Percentiles rank a stretch among this genome's conserved stretches.
Evolutionary conservation across 2,113 vertebrate genomes (phyloP).

Genomic region (Syngnathus scovelli): DNA sequence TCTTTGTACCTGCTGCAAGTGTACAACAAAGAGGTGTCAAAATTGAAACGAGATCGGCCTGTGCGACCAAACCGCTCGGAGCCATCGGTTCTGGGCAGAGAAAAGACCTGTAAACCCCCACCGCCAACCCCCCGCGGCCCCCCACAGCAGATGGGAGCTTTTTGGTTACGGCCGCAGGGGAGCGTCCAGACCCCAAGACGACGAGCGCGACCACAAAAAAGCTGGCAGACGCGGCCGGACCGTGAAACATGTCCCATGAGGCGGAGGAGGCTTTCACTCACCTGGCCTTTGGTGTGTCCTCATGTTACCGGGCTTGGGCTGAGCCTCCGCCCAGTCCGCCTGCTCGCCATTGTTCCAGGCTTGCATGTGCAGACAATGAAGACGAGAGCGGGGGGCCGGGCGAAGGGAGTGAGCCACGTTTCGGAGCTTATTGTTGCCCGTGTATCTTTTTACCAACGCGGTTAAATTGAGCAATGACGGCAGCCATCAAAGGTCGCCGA

Average conservation of each 20-base stretch:
- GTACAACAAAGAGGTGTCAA: conserved; percentile 65
- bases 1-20: conserved; percentile 50
- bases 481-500: conserved; percentile 56
- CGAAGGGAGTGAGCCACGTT: conserved; percentile 48
- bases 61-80: conserved; percentile 62
- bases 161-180: conserved; percentile 54
- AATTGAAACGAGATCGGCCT: conserved; percentile 67
- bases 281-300: conserved; percentile 71
- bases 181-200: conserved; percentile 26
- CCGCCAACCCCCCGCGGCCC: neutral
- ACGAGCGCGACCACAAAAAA: conserved; percentile 66
- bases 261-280: conserved; percentile 46
- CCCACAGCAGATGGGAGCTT: conserved; percentile 67
- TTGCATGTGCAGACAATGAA: conserved; percentile 48
- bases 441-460: conserved; percentile 43
- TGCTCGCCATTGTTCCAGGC: conserved; percentile 48
- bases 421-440: conserved; percentile 48
- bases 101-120: conserved; percentile 19
- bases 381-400: conserved; percentile 50
- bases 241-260: conserved; percentile 70
- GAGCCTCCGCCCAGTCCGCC: conserved; percentile 57
- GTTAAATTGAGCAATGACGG: conserved; percentile 55
- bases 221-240: conserved; percentile 51
- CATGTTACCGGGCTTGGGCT: conserved; percentile 66
- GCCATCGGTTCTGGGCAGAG: conserved; percentile 62